Percentiles rank a stretch among this genome's conserved stretches.
phyloP scores from a whole-genome alignment of 2,113 vertebrate genomes.

The Malaclemys terrapin region DNA sequence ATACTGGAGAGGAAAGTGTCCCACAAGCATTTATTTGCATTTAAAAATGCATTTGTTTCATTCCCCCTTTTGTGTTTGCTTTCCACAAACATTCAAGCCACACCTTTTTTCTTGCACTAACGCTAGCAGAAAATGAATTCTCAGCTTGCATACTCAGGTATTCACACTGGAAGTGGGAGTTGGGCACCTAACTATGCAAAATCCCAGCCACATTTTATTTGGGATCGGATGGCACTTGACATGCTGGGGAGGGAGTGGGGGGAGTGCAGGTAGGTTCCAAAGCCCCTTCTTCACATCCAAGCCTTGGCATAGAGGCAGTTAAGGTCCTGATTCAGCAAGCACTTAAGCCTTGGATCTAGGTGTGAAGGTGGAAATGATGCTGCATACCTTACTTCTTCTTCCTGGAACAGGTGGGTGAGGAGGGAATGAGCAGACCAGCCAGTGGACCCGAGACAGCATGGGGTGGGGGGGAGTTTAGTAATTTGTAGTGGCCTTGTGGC shows the following conservation, averaged over 20 bases:
- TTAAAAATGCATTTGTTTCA: not conserved
- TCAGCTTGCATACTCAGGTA: not conserved
- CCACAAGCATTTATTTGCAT: not conserved
- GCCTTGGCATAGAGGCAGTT: not conserved
- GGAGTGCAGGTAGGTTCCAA: no score
- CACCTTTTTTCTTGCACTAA: not conserved
- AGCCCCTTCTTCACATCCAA: not conserved
- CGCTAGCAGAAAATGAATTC: not conserved
- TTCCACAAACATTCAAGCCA: not conserved
- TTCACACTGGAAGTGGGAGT: rapidly evolving
- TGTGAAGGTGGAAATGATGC: not conserved
- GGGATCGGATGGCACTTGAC: not conserved
- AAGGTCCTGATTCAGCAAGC: not conserved
- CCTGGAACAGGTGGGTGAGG: not conserved
- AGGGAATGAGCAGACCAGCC: not conserved
- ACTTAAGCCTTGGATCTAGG: not conserved
- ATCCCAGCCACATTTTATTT: not conserved
- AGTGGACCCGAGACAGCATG: not conserved
- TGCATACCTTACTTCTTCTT: not conserved
- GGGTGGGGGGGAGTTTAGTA: not conserved
- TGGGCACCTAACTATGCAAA: not conserved
- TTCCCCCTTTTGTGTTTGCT: rapidly evolving
- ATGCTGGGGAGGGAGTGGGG: not conserved
- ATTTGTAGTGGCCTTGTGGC: not conserved
- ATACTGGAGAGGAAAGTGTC: not conserved